Evolutionary conservation across 2,113 vertebrate genomes (phyloP), one percentile per base, ranked within the genome.

Genomic region (Bubo bubo): DNA sequence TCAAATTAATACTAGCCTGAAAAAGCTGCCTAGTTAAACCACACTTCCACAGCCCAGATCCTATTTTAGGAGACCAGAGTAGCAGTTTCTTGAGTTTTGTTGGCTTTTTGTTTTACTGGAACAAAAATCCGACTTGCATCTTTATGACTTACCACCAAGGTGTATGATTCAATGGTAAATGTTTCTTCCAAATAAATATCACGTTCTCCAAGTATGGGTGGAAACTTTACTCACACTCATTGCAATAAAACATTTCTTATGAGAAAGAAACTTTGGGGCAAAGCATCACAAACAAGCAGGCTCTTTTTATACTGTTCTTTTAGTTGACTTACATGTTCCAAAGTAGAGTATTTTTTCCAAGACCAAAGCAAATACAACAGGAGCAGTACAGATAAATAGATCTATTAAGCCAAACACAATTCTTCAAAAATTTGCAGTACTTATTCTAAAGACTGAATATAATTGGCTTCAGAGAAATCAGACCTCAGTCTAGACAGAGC

Each of bases 241-340:
- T 37, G 18, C 41, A 91, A 56, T 18, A 52, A 76, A 91, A 90
- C 58, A 50, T 35, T 81, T 79, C 86, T 94, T 64, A 21, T 3
- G 8, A 79, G 49, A 74, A 88, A 79, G 20, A 63, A 91, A 72
- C 50, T 93, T 70, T 2, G 21, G 73, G 63, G 93, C 53, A 50
- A 97, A 97, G 89, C 87, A 96, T 62, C 97, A 97, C 97, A 97
- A 95, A 95, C 92, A 94, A 90, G 63, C 86, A 96, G 71, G 77
- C 66, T 96, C 70, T 95, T 93, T 85, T 53, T 63, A 90, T 67
- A 96, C 74, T 76, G 68, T 81, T 91, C 64, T 94, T 97, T 97
- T 95, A 97, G 96, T 97, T 97, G 74, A 87, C 91, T 95, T 88
- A 8, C 2, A 91, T 12, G 86, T 94, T 97, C 89, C 89, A 95